phyloP scores from a whole-genome alignment of 2,888 invertebrate genomes.

The Calameuta pallipes region DNA sequence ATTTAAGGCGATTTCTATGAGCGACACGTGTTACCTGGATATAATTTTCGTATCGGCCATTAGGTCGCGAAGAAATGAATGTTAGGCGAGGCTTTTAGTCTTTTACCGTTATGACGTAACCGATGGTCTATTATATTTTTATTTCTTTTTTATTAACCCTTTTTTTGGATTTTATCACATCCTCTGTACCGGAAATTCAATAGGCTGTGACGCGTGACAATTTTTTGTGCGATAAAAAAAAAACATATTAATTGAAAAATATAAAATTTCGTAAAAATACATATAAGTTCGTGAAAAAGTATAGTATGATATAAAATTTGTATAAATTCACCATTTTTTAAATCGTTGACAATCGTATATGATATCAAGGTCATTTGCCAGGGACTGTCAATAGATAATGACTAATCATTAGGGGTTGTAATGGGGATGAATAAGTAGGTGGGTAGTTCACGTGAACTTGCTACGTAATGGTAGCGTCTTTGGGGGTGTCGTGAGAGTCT shows the following conservation, averaged over 20 bases:
- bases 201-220: background rate
- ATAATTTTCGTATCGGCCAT: background rate
- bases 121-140: background rate
- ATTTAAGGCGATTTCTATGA: background rate
- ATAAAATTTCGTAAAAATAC: background rate
- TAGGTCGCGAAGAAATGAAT: background rate
- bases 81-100: background rate
- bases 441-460: conserved; percentile 9
- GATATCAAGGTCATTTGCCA: conserved; percentile 36
- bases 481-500: conserved; percentile 34
- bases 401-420: conserved; percentile 46
- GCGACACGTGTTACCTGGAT: background rate
- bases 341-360: background rate
- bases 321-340: background rate
- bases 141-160: background rate
- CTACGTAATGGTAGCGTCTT: conserved; percentile 34
- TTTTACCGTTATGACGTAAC: background rate
- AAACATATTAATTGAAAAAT: background rate
- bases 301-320: background rate
- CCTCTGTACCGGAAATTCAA: background rate
- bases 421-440: conserved; percentile 16
- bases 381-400: conserved; percentile 54
- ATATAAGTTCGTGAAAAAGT: background rate
- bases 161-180: background rate
- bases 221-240: background rate